These are phyloP conservation scores for Paradoxurus hermaphroditus DNA, from an alignment of 2,113 vertebrate genomes.

Conservation along the genomic window DNA sequence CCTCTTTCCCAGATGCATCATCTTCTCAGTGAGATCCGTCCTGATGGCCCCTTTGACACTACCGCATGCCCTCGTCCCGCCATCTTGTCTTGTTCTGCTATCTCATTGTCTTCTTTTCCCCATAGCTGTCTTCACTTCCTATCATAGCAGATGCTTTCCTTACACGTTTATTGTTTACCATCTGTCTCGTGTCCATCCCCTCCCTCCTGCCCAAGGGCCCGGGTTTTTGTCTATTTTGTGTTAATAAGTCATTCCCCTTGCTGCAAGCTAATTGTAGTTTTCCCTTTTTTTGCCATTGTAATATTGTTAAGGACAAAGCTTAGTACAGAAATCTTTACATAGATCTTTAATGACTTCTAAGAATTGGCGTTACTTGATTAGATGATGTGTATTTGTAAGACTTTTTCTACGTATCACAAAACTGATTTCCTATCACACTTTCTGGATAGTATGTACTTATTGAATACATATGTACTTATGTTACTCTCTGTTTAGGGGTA, in stretches of 20 bases:
- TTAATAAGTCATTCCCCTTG: background rate
- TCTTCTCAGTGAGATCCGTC: background rate
- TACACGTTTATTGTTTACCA: background rate
- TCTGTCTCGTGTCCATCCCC: background rate
- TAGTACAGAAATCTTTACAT: background rate
- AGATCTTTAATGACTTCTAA: background rate
- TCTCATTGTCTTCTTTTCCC: background rate
- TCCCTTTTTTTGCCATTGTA: background rate
- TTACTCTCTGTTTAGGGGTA: background rate
- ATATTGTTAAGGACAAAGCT: background rate
- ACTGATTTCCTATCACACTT: background rate
- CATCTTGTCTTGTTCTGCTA: background rate
- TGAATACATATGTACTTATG: too few relatives aligned
- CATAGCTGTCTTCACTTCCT: background rate
- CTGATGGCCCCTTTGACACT: background rate
- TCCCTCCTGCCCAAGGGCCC: background rate
- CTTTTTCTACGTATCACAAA: background rate
- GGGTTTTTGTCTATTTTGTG: background rate
- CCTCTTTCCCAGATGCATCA: background rate
- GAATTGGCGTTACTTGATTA: background rate
- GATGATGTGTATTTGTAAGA: background rate
- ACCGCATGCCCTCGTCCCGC: background rate
- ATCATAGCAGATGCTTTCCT: background rate
- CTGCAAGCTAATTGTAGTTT: background rate
- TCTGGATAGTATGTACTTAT: background rate